phyloP scores from a whole-genome alignment of 2,797 vertebrate genomes.

The Diplodus puntazzo region DNA sequence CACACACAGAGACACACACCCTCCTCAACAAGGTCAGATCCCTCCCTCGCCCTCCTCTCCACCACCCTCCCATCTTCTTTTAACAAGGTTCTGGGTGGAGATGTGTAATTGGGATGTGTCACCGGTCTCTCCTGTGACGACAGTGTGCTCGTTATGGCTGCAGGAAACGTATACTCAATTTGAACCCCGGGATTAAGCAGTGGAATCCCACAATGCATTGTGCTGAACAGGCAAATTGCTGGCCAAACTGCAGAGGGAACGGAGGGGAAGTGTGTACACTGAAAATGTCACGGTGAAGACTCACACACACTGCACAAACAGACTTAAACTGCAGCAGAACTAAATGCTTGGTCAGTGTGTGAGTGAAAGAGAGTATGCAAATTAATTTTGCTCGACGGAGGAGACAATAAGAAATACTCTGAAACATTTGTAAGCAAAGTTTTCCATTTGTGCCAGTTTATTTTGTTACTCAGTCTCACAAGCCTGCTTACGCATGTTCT shows the following conservation, averaged over 20 bases:
- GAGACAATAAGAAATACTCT: neutral
- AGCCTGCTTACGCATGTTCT: conserved; percentile 29
- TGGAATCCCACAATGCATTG: conserved; percentile 68
- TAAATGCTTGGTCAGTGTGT: neutral
- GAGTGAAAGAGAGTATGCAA: neutral
- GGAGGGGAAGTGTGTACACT: conserved; percentile 17
- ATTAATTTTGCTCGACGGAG: neutral
- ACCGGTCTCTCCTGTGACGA: conserved; percentile 49
- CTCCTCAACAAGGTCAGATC: conserved; percentile 62
- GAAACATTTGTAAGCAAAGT: neutral
- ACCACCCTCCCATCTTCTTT: conserved; percentile 35
- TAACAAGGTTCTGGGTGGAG: conserved; percentile 61
- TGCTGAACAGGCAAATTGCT: conserved; percentile 62
- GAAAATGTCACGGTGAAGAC: conserved; percentile 48
- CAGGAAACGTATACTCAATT: conserved; percentile 48
- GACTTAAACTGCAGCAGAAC: neutral
- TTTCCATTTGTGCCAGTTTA: neutral
- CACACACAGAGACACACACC: conserved; percentile 9
- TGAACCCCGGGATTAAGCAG: conserved; percentile 66
- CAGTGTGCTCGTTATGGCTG: conserved; percentile 53
- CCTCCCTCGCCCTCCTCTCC: conserved; percentile 24
- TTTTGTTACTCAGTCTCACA: conserved; percentile 21
- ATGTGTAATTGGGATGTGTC: conserved; percentile 67
- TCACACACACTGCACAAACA: conserved; percentile 15
- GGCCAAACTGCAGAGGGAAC: conserved; percentile 36